Evolutionary conservation across 2,888 invertebrate genomes (phyloP).

Genomic region (Dolichopus griseipennis): DNA sequence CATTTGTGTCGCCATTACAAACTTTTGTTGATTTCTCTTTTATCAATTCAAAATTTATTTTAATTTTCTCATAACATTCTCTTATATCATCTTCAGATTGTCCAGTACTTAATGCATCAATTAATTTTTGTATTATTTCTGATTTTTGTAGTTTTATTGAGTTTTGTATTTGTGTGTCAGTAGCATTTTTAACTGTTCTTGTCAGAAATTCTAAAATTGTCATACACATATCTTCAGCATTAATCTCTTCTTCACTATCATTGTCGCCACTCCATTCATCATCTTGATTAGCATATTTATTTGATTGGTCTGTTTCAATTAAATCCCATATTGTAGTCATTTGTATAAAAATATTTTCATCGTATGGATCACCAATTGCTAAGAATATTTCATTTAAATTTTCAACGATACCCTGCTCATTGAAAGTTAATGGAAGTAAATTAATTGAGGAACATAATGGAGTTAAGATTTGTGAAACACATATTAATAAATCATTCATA

Average conservation of each 20-base stretch:
- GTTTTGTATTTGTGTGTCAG: conserved; percentile 23
- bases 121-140: conserved; percentile 24
- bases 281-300: conserved; percentile 21
- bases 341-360: conserved; percentile 32
- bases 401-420: conserved; percentile 31
- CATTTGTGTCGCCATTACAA: background rate
- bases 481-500: conserved; percentile 30
- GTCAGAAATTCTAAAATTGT: conserved; percentile 29
- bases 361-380: conserved; percentile 37
- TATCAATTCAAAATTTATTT: conserved; percentile 21
- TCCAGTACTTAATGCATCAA: conserved; percentile 24
- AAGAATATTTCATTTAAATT: conserved; percentile 24
- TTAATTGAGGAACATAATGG: conserved; percentile 34
- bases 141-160: conserved; percentile 23
- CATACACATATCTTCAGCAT: conserved; percentile 29
- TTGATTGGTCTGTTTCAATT: conserved; percentile 25
- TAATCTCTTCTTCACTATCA: conserved; percentile 26
- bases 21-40: background rate
- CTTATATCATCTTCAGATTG: conserved; percentile 27
- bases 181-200: conserved; percentile 28
- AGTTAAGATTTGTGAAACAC: conserved; percentile 34
- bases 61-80: conserved; percentile 26
- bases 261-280: conserved; percentile 23
- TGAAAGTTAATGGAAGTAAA: conserved; percentile 33
- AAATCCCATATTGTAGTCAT: conserved; percentile 34